Percentiles rank a stretch among this genome's conserved stretches.
These are phyloP conservation scores for Stichodactyla helianthus DNA, from an alignment of 64 coral and sea anemone genomes.

Conservation along the genomic window DNA sequence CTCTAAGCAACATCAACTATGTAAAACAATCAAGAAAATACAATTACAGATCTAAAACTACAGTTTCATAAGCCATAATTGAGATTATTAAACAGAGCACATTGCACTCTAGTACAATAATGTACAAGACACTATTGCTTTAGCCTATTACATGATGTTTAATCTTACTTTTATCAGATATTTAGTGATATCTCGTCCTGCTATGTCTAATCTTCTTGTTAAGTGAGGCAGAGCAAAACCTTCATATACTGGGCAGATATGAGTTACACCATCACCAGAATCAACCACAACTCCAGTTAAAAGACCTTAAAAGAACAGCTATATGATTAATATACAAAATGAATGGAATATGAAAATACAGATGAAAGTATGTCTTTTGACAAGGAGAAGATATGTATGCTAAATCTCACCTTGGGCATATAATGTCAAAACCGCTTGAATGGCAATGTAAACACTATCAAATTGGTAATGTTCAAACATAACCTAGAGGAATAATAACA, in stretches of 20 bases:
- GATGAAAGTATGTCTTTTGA: background rate
- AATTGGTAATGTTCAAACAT: slow-evolving; percentile 99
- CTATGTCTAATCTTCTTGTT: slow-evolving; percentile 91
- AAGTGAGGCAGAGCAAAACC: slow-evolving; percentile 94
- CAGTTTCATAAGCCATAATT: no score
- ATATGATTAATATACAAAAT: background rate
- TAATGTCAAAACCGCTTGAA: slow-evolving; percentile 92
- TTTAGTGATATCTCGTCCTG: slow-evolving; percentile 91
- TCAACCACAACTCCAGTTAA: slow-evolving; percentile 93
- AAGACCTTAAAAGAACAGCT: slow-evolving; percentile 53
- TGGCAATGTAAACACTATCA: slow-evolving; percentile 96
- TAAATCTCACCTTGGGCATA: slow-evolving; percentile 86
- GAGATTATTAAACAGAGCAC: no score
- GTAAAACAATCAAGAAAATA: slow-evolving; percentile 11
- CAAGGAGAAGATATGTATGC: background rate
- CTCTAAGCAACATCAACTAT: slow-evolving; percentile 87
- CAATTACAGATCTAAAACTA: background rate
- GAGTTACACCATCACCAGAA: slow-evolving; percentile 97
- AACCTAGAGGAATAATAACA: slow-evolving; percentile 44
- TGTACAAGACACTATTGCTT: no score
- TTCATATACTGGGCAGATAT: slow-evolving; percentile 98
- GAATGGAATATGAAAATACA: background rate
- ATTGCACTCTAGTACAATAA: no score
- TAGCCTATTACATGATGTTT: no score
- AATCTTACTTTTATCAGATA: slow-evolving; percentile 84